A percentile compares a stretch with the other conserved stretches of the same genome.
These are phyloP conservation scores for Cyrtorhinus lividipennis DNA, from an alignment of 1,140 invertebrate species.

Conservation along the genomic window DNA sequence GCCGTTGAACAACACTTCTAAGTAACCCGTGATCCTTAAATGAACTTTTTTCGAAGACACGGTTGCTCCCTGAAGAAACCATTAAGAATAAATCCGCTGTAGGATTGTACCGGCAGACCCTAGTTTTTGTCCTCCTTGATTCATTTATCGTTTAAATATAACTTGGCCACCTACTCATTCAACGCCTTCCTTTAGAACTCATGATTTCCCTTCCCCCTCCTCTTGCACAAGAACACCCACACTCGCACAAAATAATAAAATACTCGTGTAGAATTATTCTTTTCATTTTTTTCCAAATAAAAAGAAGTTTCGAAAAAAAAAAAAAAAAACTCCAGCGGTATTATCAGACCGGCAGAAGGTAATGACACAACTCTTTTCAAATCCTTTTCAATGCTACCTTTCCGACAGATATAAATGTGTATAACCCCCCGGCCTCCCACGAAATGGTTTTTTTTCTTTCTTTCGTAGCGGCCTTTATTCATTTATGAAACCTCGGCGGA, in stretches of 20 bases:
- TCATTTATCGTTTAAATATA: no score
- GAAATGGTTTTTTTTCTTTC: neutral
- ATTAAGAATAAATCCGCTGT: no score
- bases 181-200: no score
- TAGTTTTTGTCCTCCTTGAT: no score
- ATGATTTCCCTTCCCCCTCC: no score
- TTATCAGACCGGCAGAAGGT: neutral
- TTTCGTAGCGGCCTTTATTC: neutral
- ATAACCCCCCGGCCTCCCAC: neutral
- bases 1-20: no score
- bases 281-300: neutral
- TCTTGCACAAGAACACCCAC: no score
- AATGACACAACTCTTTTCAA: neutral
- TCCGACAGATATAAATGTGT: slow-evolving; percentile 4
- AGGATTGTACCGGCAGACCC: no score
- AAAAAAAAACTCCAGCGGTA: neutral
- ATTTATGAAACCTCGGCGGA: neutral
- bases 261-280: neutral
- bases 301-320: neutral
- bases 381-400: slow-evolving; percentile 1
- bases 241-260: neutral
- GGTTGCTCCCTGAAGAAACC: no score
- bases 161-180: no score
- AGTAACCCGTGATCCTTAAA: no score
- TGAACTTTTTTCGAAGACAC: no score